Conservation (phyloP, 2,888 invertebrate species). For the Pyrrhia umbra region DNA sequence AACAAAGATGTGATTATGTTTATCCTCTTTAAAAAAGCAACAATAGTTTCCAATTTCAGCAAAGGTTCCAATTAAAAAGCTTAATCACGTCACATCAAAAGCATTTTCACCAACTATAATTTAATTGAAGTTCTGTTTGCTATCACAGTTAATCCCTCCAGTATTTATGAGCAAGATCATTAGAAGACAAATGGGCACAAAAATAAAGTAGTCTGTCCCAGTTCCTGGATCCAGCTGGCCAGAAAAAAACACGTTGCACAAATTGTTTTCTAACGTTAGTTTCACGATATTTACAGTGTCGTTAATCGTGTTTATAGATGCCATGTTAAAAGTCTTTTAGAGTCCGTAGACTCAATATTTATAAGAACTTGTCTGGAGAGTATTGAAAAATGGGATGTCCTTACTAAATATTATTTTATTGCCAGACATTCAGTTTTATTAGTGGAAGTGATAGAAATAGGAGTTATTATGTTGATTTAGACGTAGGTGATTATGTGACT, state of each 20-base stretch:
- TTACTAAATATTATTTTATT: constrained; percentile 36
- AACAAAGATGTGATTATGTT: too few species aligned
- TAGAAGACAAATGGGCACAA: constrained; percentile 44
- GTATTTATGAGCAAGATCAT: constrained; percentile 50
- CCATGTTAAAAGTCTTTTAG: constrained; percentile 59
- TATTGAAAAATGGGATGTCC: constrained; percentile 35
- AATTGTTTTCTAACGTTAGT: constrained; percentile 63
- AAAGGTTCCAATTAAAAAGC: constrained; percentile 14
- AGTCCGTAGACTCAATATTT: constrained; percentile 44
- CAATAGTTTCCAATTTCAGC: constrained; percentile 9
- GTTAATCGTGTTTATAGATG: constrained; percentile 71
- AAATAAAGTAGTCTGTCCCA: constrained; percentile 60
- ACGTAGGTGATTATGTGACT: not conserved
- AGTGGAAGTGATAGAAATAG: constrained; percentile 16
- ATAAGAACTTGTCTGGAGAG: constrained; percentile 11
- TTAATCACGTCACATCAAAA: constrained; percentile 44
- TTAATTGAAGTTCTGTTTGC: constrained; percentile 35
- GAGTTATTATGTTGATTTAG: constrained; percentile 12
- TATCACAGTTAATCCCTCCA: constrained; percentile 44
- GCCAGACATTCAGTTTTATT: constrained; percentile 24
- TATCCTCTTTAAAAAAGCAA: not conserved
- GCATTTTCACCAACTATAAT: constrained; percentile 11
- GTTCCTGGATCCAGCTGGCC: constrained; percentile 54
- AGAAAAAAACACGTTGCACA: constrained; percentile 63
- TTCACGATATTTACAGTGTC: constrained; percentile 67